A percentile compares a stretch with the other conserved stretches of the same genome.
These are phyloP conservation scores for Lobophora halterata DNA, from an alignment of 2,888 invertebrate genomes.

Conservation along the genomic window DNA sequence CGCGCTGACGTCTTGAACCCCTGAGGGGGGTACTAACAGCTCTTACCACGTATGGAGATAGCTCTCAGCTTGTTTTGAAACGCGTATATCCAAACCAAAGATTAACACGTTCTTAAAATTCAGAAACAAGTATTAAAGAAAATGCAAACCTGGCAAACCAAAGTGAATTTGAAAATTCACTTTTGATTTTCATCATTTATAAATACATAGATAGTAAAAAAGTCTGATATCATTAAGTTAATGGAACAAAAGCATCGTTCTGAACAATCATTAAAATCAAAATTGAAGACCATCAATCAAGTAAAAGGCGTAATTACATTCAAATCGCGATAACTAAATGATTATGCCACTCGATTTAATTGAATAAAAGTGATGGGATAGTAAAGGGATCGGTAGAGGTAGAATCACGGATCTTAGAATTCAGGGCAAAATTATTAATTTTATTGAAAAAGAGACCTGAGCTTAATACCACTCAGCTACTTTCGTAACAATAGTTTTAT, in stretches of 20 bases:
- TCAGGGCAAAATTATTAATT: no score
- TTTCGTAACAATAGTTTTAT: no score
- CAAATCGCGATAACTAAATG: slow-evolving; percentile 75
- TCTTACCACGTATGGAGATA: slow-evolving; percentile 53
- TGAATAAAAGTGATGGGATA: slow-evolving; percentile 57
- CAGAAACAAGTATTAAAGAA: no score
- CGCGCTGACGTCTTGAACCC: slow-evolving; percentile 73
- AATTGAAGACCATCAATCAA: slow-evolving; percentile 70
- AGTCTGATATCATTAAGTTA: slow-evolving; percentile 47
- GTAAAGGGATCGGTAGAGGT: slow-evolving; percentile 10
- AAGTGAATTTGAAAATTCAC: no score
- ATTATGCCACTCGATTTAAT: slow-evolving; percentile 71
- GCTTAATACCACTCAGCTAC: no score
- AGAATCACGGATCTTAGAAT: background rate
- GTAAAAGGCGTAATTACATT: slow-evolving; percentile 70
- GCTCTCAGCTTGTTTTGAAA: slow-evolving; percentile 46
- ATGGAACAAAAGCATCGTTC: slow-evolving; percentile 51
- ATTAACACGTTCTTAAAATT: slow-evolving; percentile 20
- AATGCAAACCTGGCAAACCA: no score
- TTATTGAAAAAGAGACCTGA: no score
- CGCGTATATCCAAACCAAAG: slow-evolving; percentile 26
- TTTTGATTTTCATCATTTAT: background rate
- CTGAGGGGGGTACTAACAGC: slow-evolving; percentile 63
- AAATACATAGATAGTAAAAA: slow-evolving; percentile 28
- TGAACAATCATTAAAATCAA: slow-evolving; percentile 60